These are phyloP conservation scores for Thripadectes ignobilis DNA, from an alignment of 2,797 vertebrate species.

Conservation along the genomic window DNA sequence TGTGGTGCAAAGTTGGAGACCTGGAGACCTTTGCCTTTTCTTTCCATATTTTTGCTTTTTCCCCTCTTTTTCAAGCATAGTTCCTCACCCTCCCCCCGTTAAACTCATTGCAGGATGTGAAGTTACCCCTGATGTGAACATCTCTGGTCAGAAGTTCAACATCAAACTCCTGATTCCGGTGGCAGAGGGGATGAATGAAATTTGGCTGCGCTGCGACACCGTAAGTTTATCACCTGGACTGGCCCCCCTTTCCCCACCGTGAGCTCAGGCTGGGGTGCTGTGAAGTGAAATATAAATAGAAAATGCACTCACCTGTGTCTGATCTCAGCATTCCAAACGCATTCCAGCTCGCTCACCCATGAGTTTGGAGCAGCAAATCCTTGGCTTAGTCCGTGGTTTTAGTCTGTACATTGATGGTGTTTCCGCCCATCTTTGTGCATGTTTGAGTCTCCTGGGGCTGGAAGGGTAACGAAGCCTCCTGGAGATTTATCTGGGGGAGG, in stretches of 20 bases:
- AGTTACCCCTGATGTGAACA: constrained; percentile 98
- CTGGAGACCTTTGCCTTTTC: background rate
- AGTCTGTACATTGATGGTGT: rapidly evolving
- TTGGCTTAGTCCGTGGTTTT: background rate
- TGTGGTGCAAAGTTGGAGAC: background rate
- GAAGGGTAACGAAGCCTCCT: background rate
- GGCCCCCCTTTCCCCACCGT: background rate
- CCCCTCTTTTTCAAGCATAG: background rate
- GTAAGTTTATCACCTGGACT: constrained; percentile 74
- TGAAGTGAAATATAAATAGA: background rate
- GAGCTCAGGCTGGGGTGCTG: background rate
- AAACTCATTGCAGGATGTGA: constrained; percentile 87
- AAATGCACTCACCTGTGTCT: background rate
- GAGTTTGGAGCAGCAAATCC: background rate
- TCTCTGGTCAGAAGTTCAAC: constrained; percentile 99
- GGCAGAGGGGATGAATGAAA: constrained; percentile 98
- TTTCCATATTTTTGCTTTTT: background rate
- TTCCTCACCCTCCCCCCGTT: background rate
- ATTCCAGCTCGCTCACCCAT: background rate
- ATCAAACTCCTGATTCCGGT: constrained; percentile 98
- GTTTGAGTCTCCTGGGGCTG: background rate
- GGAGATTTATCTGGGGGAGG: background rate
- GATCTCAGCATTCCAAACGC: background rate
- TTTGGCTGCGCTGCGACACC: constrained; percentile 97
- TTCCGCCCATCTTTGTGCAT: background rate